phyloP scores from a whole-genome alignment of 2,797 vertebrate genomes.

The Naso thynnoides region DNA sequence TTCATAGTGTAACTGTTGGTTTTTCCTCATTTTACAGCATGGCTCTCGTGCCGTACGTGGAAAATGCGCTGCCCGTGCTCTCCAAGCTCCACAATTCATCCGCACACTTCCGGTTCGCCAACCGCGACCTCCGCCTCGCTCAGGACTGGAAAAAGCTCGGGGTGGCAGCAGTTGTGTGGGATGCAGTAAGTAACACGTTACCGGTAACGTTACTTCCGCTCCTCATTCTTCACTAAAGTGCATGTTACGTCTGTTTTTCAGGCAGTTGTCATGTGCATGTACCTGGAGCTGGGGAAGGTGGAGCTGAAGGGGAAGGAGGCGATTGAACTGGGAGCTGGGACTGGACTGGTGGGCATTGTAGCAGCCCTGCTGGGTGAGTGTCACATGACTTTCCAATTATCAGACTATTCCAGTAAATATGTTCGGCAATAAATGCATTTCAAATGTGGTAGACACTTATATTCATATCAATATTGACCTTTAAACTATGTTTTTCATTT shows the following conservation, averaged over 20 bases:
- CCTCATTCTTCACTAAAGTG: accelerated
- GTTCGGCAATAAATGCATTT: too few species aligned
- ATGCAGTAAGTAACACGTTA: constrained; percentile 86
- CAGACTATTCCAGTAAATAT: too few species aligned
- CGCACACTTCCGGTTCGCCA: constrained; percentile 87
- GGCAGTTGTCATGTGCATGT: constrained; percentile 93
- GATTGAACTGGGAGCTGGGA: constrained; percentile 96
- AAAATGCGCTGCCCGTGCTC: constrained; percentile 75
- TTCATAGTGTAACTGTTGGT: not conserved
- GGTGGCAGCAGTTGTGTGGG: constrained; percentile 96
- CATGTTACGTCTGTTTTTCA: constrained; percentile 50
- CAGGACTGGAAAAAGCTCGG: constrained; percentile 95
- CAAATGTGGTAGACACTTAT: not conserved
- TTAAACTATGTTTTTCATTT: too few species aligned
- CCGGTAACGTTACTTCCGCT: not conserved
- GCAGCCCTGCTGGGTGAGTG: constrained; percentile 91
- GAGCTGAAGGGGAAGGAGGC: constrained; percentile 84
- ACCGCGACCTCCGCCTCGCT: constrained; percentile 83
- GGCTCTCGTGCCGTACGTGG: constrained; percentile 85
- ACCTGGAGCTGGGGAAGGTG: constrained; percentile 90
- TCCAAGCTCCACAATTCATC: constrained; percentile 89
- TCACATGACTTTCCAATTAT: not conserved
- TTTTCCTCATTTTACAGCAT: constrained; percentile 50
- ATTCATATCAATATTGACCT: not conserved
- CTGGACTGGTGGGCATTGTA: constrained; percentile 95